phyloP scores from a whole-genome alignment of 2,888 invertebrate genomes.

The Hirtodrosophila duncani region DNA sequence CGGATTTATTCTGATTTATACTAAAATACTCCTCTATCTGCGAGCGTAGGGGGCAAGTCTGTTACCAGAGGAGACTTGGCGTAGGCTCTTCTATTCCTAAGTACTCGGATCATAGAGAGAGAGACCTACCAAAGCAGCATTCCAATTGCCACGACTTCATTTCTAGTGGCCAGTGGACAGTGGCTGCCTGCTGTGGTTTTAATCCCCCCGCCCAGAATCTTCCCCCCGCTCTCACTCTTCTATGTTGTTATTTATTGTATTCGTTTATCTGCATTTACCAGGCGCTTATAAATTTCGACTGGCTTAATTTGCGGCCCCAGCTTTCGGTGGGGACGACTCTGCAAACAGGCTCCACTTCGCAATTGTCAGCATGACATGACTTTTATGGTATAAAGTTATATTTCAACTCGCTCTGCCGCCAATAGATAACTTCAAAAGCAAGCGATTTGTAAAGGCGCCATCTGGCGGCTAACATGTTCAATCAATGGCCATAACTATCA shows the following conservation, averaged over 20 bases:
- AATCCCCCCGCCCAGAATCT: constrained; percentile 17
- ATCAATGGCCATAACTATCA: constrained; percentile 30
- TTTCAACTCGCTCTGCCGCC: constrained; percentile 33
- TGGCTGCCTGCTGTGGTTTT: constrained; percentile 32
- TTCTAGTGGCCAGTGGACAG: constrained; percentile 5
- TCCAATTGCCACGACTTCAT: neutral
- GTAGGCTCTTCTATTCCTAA: too few species aligned
- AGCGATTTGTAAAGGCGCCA: constrained; percentile 31
- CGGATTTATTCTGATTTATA: constrained; percentile 48
- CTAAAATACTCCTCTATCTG: too few species aligned
- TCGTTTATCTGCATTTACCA: constrained; percentile 63
- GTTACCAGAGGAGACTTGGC: too few species aligned
- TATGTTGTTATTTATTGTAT: constrained; percentile 56
- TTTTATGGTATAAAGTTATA: constrained; percentile 59
- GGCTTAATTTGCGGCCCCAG: constrained; percentile 51
- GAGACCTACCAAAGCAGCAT: too few species aligned
- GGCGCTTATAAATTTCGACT: constrained; percentile 51
- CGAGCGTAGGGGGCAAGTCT: too few species aligned
- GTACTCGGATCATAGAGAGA: too few species aligned
- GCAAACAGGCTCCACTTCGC: constrained; percentile 1
- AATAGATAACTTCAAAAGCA: constrained; percentile 30
- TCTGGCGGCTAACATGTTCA: constrained; percentile 28
- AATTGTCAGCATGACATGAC: constrained; percentile 44
- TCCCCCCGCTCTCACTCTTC: constrained; percentile 24
- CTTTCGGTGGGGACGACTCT: neutral